Evolutionary conservation across 2,888 invertebrate genomes (phyloP).

Genomic region (Gymnosoma rotundatum): DNA sequence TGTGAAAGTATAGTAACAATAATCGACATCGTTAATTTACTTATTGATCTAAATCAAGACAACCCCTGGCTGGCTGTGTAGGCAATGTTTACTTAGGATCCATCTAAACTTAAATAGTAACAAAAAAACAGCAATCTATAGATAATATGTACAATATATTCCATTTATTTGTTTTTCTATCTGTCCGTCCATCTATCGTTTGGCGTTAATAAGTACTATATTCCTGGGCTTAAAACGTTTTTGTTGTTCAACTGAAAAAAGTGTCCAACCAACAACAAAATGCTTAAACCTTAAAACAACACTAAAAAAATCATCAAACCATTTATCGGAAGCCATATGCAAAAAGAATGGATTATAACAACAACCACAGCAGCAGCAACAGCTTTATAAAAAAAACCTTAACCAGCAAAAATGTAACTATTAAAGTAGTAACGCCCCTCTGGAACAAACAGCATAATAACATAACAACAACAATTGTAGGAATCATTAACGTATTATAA

Average conservation of each 20-base stretch:
- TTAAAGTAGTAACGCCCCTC: slow-evolving; percentile 67
- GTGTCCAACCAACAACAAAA: slow-evolving; percentile 34
- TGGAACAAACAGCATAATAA: slow-evolving; percentile 20
- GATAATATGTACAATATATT: not conserved
- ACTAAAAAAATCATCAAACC: slow-evolving; percentile 29
- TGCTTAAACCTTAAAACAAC: slow-evolving; percentile 13
- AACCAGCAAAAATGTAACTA: slow-evolving; percentile 65
- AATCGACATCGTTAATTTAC: slow-evolving; percentile 66
- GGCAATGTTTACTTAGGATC: slow-evolving; percentile 58
- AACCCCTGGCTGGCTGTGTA: slow-evolving; percentile 48
- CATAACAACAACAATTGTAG: slow-evolving; percentile 9
- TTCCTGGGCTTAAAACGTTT: slow-evolving; percentile 29
- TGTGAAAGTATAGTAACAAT: not conserved
- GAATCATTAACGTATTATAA: not conserved
- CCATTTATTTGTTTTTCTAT: slow-evolving; percentile 29
- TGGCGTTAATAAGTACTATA: not conserved
- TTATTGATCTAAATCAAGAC: slow-evolving; percentile 69
- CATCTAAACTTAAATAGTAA: slow-evolving; percentile 38
- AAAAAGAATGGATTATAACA: slow-evolving; percentile 57
- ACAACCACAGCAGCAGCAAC: slow-evolving; percentile 27
- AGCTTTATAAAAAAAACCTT: slow-evolving; percentile 39
- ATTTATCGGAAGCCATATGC: slow-evolving; percentile 70
- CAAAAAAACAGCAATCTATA: slow-evolving; percentile 27
- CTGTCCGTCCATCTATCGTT: slow-evolving; percentile 5
- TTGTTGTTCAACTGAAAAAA: slow-evolving; percentile 45